Evolutionary conservation across 1,140 invertebrate genomes (phyloP), one percentile per base, ranked within the genome.

Genomic region (Mya arenaria): DNA sequence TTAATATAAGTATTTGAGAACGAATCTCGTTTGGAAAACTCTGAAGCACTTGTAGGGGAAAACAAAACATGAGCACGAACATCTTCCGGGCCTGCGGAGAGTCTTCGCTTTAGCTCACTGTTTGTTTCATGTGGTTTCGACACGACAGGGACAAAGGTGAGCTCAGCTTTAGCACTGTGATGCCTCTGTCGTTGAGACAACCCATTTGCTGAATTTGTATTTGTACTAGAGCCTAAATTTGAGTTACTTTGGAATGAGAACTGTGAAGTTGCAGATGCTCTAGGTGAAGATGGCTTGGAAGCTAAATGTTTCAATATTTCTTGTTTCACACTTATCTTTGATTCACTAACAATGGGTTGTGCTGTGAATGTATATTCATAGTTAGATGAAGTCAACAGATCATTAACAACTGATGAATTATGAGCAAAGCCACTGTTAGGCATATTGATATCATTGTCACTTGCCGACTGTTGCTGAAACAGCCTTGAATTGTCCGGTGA

Each of bases 31-130:
- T 36, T 23, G 19, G 39, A 36, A 4, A 78, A 55, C 13, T 80
- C 77, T 32, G 65, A 39, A 19, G 44, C 63, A 5, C 19, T 19
- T 28, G 25, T 34, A 41, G 44, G n/a, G 37, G 48, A 48, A 4
- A 28, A 65, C 28, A 66, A 63, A 69, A 69, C 15, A 19, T 63
- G 39, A 28, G 65, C 30, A 30, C 63, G 23, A 25, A 82, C 37
- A 48, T 82, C 79, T 48, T 82, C 79, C n/a, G 60, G 79, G 58
- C 89, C 90, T 25, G 86, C 83, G n/a, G 90, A 91, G 15, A 91
- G 82, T 78, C 90, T 85, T 36, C 90, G 81, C 82, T 87, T 90
- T 1, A 88, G 48, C 66, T 90, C 89, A 69, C 81, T 82, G 52
- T 82, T 73, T 19, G 36, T 72, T n/a, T 65, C 28, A 30, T 25